phyloP scores from a whole-genome alignment of 92 coral and sea anemone species.

The Epizoanthus illoricatus region DNA sequence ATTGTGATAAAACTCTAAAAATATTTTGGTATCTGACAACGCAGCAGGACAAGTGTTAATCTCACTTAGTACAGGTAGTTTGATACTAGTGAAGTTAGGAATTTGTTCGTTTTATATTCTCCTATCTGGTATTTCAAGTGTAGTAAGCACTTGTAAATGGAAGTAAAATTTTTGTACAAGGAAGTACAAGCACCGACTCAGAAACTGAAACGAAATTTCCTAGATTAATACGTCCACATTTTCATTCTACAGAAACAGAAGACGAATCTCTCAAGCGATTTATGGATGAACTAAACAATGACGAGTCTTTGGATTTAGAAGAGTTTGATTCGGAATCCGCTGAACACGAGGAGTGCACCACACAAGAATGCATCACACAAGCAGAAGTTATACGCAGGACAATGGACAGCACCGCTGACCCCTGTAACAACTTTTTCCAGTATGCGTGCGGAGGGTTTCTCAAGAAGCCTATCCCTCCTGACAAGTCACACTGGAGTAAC shows the following conservation, averaged over 20 bases:
- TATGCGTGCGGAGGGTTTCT: constrained; percentile 63
- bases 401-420: constrained; percentile 35
- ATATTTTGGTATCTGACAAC: no score
- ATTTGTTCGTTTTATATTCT: no score
- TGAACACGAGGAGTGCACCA: constrained; percentile 23
- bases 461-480: constrained; percentile 34
- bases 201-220: no score
- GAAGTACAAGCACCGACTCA: no score
- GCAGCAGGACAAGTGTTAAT: no score
- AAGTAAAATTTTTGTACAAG: no score
- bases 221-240: no score
- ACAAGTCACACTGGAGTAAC: constrained; percentile 37
- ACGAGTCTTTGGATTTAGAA: neutral
- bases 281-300: constrained; percentile 20
- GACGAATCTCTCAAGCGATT: constrained; percentile 25
- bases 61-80: no score
- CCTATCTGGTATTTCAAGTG: no score
- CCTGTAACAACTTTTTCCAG: constrained; percentile 48
- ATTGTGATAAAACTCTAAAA: no score
- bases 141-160: no score
- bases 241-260: constrained; percentile 11
- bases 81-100: no score
- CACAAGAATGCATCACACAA: constrained; percentile 34
- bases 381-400: constrained; percentile 27
- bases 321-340: constrained; percentile 1